These are phyloP conservation scores for Gephyroberyx darwinii DNA, from an alignment of 2,797 vertebrate genomes.

Conservation along the genomic window DNA sequence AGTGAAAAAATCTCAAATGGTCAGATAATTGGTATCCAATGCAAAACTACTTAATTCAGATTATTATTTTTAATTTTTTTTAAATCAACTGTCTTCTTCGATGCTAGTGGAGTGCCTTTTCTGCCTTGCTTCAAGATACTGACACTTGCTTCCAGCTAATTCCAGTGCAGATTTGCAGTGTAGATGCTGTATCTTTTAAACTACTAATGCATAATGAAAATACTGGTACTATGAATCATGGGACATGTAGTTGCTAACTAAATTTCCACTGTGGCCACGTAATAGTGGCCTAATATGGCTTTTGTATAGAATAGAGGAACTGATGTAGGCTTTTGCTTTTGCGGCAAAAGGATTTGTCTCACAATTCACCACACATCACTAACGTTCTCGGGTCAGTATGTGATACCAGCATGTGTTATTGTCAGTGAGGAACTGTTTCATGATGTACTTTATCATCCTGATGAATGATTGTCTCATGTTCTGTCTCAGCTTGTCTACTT, in stretches of 20 bases:
- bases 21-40: too few relatives aligned
- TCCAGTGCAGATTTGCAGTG: neutral
- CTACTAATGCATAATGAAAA: neutral
- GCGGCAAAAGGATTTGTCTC: conserved; percentile 19
- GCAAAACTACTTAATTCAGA: too few relatives aligned
- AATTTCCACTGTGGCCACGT: conserved; percentile 28
- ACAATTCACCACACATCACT: conserved; percentile 2
- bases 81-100: too few relatives aligned
- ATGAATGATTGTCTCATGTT: conserved; percentile 49
- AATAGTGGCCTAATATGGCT: conserved; percentile 16
- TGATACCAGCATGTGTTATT: conserved; percentile 27
- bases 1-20: too few relatives aligned
- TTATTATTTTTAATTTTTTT: too few relatives aligned
- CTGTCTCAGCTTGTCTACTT: conserved; percentile 35
- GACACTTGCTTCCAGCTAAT: too few relatives aligned
- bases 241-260: conserved; percentile 8
- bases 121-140: too few relatives aligned
- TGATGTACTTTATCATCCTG: conserved; percentile 22
- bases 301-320: neutral
- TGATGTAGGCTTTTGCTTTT: conserved; percentile 17
- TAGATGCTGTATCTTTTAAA: conserved; percentile 8
- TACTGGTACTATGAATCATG: conserved; percentile 18
- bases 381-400: conserved; percentile 3
- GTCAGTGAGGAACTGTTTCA: conserved; percentile 19
- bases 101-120: too few relatives aligned